Evolutionary conservation across 1,140 invertebrate species (phyloP).

Genomic region (Luehdorfia chinensis): DNA sequence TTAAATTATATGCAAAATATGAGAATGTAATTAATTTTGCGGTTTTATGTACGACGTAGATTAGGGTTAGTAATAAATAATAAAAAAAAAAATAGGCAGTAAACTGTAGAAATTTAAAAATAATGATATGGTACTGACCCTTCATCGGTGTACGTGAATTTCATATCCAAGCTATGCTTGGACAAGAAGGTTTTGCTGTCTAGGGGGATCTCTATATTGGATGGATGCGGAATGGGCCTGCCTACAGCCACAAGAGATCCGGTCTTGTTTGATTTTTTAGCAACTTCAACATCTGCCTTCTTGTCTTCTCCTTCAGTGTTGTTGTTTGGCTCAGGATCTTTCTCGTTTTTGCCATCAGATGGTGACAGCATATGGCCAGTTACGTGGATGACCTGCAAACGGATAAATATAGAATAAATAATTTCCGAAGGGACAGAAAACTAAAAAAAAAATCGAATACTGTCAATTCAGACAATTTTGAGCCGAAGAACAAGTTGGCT

Average conservation of each 20-base stretch:
- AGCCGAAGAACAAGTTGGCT: no score
- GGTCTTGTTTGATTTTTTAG: slow-evolving; percentile 42
- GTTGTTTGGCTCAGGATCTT: slow-evolving; percentile 27
- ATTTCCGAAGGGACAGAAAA: background rate
- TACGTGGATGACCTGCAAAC: slow-evolving; percentile 90
- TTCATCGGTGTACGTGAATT: slow-evolving; percentile 95
- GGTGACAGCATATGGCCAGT: slow-evolving; percentile 85
- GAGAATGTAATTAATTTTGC: no score
- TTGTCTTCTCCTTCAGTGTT: slow-evolving; percentile 38
- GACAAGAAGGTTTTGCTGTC: slow-evolving; percentile 93
- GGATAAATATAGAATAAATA: slow-evolving; percentile 1
- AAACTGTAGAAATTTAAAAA: no score
- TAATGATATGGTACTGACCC: slow-evolving; percentile 81
- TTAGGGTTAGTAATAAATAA: no score
- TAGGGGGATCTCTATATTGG: slow-evolving; percentile 93
- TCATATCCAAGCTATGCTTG: slow-evolving; percentile 95
- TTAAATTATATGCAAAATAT: no score
- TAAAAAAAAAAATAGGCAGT: no score
- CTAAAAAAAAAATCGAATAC: no score
- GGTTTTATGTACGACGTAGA: no score
- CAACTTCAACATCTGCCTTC: slow-evolving; percentile 43
- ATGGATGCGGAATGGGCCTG: slow-evolving; percentile 93
- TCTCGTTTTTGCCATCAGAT: slow-evolving; percentile 49
- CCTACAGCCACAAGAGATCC: slow-evolving; percentile 87
- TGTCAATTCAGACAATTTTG: no score